Base-by-base conservation (phyloP, 1,140 invertebrate species). In the Neocloeon triangulifer region DNA sequence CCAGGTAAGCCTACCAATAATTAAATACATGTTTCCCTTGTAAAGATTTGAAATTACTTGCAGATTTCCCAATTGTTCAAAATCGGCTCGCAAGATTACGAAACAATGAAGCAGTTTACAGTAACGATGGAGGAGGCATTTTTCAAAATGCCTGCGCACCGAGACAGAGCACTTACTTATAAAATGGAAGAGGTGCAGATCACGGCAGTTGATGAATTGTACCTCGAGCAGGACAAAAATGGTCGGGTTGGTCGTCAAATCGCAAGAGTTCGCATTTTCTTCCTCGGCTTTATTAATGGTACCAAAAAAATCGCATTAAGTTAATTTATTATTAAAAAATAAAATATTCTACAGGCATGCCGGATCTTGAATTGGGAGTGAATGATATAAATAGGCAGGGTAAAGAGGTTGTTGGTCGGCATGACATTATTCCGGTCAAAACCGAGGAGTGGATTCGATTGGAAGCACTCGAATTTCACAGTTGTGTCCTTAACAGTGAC, bases 391-490 rank as follows among this genome's bases (percentile, higher is more conserved):
- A 78, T 49, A 61, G 94, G 6, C 86, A 96, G 58, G 95, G 95
- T 6, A 88, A 88, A 57, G 95, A 99, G 64, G 88, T 99, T 10
- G 95, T 99, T 0, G 89, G 95, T 1, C 62, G 95, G 12, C 88
- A 97, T 52, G 95, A 99, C 54, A 99, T 99, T 47, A 92, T 99
- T 45, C 94, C 94, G 6, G 91, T 98, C 19, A 84, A 88, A 34
- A 98, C 95, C 0, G 95, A 99, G 56, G 88, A 98, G 56, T 99
- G 95, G 95, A 98, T 99, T 43, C 68, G 84, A 25, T 64, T 97
- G 4, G 91, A 99, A 57, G 68, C 74, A 15, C 67, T 84, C 1
- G 88, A 97, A 51, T 95, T 98, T 51, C 91, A 97, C 56, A 73
- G 73, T 21, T 86, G 81, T 49, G 79, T 99, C 6, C 77, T 94